Evolutionary conservation across 2,888 invertebrate species (phyloP).

Genomic region (Limnephilus lunatus): DNA sequence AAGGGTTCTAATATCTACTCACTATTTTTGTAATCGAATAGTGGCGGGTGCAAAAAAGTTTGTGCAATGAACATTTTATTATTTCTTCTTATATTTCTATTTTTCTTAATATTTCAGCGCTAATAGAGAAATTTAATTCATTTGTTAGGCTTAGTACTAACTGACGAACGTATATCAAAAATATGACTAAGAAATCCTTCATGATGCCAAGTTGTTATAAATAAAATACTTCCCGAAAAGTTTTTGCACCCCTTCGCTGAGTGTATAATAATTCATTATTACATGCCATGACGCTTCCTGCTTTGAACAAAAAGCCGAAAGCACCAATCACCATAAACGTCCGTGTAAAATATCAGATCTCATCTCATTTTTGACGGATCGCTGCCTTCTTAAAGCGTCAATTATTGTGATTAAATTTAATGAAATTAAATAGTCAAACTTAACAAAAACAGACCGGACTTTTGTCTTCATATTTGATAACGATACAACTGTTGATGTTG

Average conservation of each 20-base stretch:
- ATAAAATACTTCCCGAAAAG: not conserved
- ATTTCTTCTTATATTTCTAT: too few species aligned
- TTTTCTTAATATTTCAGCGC: too few species aligned
- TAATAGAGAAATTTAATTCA: too few species aligned
- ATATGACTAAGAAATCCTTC: too few species aligned
- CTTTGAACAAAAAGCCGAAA: constrained; percentile 25
- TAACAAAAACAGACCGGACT: not conserved
- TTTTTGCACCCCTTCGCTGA: not conserved
- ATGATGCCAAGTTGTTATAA: not conserved
- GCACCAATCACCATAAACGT: constrained; percentile 51
- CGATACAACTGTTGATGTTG: too few species aligned
- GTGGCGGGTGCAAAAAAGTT: too few species aligned
- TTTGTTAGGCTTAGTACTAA: too few species aligned
- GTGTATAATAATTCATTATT: constrained; percentile 31
- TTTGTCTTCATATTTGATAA: not conserved
- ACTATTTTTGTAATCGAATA: too few species aligned
- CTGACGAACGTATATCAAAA: too few species aligned
- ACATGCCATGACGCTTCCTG: constrained; percentile 21
- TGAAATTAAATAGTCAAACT: not conserved
- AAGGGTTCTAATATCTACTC: too few species aligned
- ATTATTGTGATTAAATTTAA: constrained; percentile 32
- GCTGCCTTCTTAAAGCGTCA: not conserved
- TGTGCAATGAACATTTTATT: too few species aligned
- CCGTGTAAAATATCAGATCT: constrained; percentile 45
- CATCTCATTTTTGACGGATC: constrained; percentile 1